Conservation (phyloP, 2,797 vertebrate genomes). For the Chrysolophus pictus region DNA sequence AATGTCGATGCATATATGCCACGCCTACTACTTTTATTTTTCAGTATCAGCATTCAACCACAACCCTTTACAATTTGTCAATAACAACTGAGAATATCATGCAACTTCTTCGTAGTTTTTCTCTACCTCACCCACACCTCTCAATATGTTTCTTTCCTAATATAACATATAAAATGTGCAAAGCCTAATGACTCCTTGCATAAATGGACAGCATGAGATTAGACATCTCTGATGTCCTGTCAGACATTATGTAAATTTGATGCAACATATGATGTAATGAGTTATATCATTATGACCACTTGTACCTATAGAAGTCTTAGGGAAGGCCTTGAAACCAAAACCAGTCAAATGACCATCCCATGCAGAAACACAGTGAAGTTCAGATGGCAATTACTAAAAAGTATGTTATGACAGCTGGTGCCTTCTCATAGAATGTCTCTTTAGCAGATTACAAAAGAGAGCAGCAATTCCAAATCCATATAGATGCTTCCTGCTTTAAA, state of each 20-base stretch:
- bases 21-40: neutral
- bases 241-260: no score
- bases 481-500: neutral
- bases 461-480: neutral
- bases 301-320: no score
- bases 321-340: no score
- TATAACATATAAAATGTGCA: no score
- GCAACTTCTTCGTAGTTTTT: neutral
- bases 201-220: no score
- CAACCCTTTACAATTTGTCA: fast-evolving
- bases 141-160: neutral
- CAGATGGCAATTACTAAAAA: neutral
- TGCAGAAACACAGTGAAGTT: neutral
- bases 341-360: no score
- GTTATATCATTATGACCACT: no score
- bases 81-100: neutral
- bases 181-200: no score
- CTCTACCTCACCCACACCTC: neutral
- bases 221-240: no score
- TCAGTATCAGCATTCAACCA: neutral
- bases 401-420: neutral
- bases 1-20: neutral
- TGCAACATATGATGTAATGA: no score
- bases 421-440: neutral
- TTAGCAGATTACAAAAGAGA: neutral